Conservation (phyloP, 2,797 vertebrate species). For the Anguilla pacifica region DNA sequence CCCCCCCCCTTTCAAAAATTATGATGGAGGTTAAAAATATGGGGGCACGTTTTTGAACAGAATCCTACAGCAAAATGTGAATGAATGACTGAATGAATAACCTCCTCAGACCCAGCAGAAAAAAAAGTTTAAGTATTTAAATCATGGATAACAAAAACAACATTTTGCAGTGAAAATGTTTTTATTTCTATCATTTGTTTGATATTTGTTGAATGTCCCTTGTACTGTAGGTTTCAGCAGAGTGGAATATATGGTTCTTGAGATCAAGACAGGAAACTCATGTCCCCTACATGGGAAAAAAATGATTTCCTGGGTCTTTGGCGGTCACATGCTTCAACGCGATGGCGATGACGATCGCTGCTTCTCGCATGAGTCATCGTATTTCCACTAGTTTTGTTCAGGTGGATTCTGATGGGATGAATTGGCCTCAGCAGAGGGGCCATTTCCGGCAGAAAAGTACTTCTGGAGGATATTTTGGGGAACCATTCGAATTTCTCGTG, state of each 20-base stretch:
- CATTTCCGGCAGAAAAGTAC: background rate
- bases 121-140: too few species aligned
- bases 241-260: too few species aligned
- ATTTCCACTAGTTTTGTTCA: conserved; percentile 40
- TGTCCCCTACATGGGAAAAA: background rate
- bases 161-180: too few species aligned
- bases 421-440: background rate
- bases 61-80: background rate
- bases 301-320: background rate
- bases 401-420: background rate
- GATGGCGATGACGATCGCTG: background rate
- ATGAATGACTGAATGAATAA: too few species aligned
- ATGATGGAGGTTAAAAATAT: conserved; percentile 14
- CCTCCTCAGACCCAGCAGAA: too few species aligned
- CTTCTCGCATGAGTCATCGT: conserved; percentile 27
- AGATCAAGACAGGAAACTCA: too few species aligned
- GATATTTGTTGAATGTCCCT: too few species aligned
- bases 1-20: background rate
- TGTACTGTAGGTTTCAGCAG: too few species aligned
- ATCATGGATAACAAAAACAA: too few species aligned
- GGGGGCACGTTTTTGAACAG: background rate
- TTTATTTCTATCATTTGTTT: too few species aligned
- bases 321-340: background rate
- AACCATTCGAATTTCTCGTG: background rate
- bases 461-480: background rate